Percentiles rank a stretch among this genome's conserved stretches.
phyloP scores from a whole-genome alignment of 2,113 vertebrate species.

The Clarias macrocephalus region DNA sequence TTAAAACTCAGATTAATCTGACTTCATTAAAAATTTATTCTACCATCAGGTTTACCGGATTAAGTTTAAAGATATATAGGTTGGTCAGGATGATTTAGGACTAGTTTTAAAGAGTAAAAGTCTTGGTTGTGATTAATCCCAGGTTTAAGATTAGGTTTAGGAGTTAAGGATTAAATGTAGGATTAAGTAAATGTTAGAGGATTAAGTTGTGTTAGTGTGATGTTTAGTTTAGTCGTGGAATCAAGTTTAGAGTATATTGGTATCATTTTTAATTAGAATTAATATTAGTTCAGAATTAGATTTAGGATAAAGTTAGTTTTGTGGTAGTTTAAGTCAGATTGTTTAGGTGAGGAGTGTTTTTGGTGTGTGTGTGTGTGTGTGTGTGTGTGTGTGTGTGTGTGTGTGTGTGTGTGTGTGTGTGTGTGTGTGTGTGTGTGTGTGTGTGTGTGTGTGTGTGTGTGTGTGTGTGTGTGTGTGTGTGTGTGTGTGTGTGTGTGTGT shows the following conservation, averaged over 20 bases:
- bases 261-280: neutral
- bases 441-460: conserved; percentile 7
- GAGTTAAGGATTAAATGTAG: neutral
- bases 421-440: neutral
- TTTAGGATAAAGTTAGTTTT: neutral
- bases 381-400: conserved; percentile 10
- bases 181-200: neutral
- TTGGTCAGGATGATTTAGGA: neutral
- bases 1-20: neutral
- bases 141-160: neutral
- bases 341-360: neutral
- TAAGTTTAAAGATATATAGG: neutral
- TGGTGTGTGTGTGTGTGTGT: neutral
- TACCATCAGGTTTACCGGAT: neutral
- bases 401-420: conserved; percentile 4
- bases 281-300: neutral
- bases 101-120: neutral
- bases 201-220: neutral
- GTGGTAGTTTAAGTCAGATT: neutral
- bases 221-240: neutral
- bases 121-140: neutral
- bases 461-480: conserved; percentile 1
- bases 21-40: neutral
- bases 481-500: conserved; percentile 1
- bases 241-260: neutral